Evolutionary conservation across 2,888 invertebrate genomes (phyloP), one percentile per base, ranked within the genome.

Genomic region (Therioaphis trifolii): DNA sequence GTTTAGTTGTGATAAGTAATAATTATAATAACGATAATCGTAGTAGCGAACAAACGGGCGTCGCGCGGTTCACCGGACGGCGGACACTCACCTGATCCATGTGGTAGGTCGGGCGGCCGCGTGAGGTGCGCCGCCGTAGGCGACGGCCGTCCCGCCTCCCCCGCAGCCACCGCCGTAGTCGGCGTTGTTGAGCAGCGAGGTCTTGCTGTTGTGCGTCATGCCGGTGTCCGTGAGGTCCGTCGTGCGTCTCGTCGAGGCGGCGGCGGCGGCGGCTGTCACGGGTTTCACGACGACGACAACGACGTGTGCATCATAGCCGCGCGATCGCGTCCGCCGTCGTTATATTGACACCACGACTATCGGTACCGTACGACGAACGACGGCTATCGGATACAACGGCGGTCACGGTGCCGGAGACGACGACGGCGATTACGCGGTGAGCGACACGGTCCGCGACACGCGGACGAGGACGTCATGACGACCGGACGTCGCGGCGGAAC

Each of bases 181-280:
- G 18, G 80, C 46, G 72, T 72, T 49, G 63, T 58, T 72, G 14
- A 82, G 72, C 63, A 72, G 9, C 35, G 80, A 72, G 14, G 80
- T 82, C 46, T 72, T 72, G 21, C 80, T 82, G 80, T 82, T 71
- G 63, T 82, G 80, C 61, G 80, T 82, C 80, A 82, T 82, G 43
- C 9, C 43, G 43, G 15, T 49, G 12, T n/a, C n/a, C 7, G 35
- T 9, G 3, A 14, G 21, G n/a, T 2, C 68, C 40, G 40, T 43
- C n/a, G n/a, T n/a, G 55, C 55, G 24, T 7, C 18, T 4, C 12
- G 24, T 21, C 24, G 14, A 7, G 29, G n/a, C 43, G n/a, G 40
- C 68, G 27, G 14, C 18, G 14, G 18, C 29, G n/a, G 21, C 1
- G 18, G 49, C 18, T 18, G 4, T 21, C 18, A 21, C 55, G 21